Base-by-base conservation (phyloP, 2,888 invertebrate genomes). In the Eristalis intricaria region DNA sequence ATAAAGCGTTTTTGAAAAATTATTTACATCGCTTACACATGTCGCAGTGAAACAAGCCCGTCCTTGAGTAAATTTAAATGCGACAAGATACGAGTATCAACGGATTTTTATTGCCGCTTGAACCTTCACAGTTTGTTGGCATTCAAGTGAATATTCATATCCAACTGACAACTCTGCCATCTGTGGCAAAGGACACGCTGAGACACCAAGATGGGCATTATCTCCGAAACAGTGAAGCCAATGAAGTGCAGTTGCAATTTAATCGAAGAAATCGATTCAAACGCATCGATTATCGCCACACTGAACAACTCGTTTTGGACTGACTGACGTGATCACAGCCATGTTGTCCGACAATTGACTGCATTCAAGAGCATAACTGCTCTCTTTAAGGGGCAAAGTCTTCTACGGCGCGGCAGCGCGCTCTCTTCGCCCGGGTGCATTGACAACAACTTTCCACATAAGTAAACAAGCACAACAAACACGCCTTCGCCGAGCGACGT, bases 401-500 rank as follows among this genome's bases (percentile, higher is more conserved):
- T 61, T 19, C 15, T 2, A 5, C 22, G 43, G 43, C 15, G 23
- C 15, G 1, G 11, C 22, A 26, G 43, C 15, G 23, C 7, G 3
- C 65, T 71, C 50, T 71, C 22, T 50, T 50, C n/a, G 50, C 10
- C n/a, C 19, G 50, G 50, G n/a, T 50, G 50, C 50, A 50, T 19
- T 50, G 50, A 50, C 40, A 80, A 80, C 75, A 84, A 82, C 82
- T 85, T 85, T 76, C 81, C 81, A 82, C 22, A 60, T 74, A 73
- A 81, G 71, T 68, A 76, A 81, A 85, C 69, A 85, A 64, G 38
- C 68, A 69, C 76, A 64, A n/a, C 76, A 76, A 84, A 76, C 70
- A 43, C 70, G 70, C 84, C 32, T 64, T 58, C 71, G 66, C 23
- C 32, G 74, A 43, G 43, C 71, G 63, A 19, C 38, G 69, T 70